phyloP scores from a whole-genome alignment of 2,888 invertebrate species.

The Ichneumoninae sp. region DNA sequence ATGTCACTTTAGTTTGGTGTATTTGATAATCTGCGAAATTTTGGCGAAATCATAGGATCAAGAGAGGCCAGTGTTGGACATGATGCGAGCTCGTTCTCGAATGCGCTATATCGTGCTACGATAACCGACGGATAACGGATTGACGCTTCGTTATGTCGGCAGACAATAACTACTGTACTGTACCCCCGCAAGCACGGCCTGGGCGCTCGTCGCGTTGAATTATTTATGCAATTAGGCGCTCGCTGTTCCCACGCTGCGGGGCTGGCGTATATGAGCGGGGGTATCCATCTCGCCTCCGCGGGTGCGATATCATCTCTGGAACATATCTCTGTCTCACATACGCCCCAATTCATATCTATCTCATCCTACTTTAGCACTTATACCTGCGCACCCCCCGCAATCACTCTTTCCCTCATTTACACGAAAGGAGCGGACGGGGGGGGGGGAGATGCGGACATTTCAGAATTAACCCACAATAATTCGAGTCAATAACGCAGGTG shows the following conservation, averaged over 20 bases:
- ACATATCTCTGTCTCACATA: slow-evolving; percentile 46
- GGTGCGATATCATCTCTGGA: slow-evolving; percentile 54
- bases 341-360: slow-evolving; percentile 20
- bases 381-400: slow-evolving; percentile 40
- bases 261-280: slow-evolving; percentile 18
- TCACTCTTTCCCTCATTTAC: slow-evolving; percentile 54
- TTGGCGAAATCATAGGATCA: slow-evolving; percentile 13
- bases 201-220: slow-evolving; percentile 78
- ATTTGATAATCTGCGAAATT: background rate
- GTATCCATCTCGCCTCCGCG: slow-evolving; percentile 52
- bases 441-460: slow-evolving; percentile 32
- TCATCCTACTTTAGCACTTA: slow-evolving; percentile 43
- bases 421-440: background rate
- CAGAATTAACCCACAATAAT: slow-evolving; percentile 60
- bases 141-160: slow-evolving; percentile 77
- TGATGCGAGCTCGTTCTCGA: slow-evolving; percentile 2
- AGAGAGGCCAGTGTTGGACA: slow-evolving; percentile 2
- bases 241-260: slow-evolving; percentile 45
- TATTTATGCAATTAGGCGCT: slow-evolving; percentile 81
- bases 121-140: slow-evolving; percentile 77
- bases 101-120: slow-evolving; percentile 56
- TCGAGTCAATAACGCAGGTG: slow-evolving; percentile 48
- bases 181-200: slow-evolving; percentile 48
- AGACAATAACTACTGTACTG: slow-evolving; percentile 74
- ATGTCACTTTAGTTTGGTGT: background rate